A percentile compares a stretch with the other conserved stretches of the same genome.
Evolutionary conservation across 1,140 invertebrate genomes (phyloP).

Genomic region (Hyles euphorbiae): DNA sequence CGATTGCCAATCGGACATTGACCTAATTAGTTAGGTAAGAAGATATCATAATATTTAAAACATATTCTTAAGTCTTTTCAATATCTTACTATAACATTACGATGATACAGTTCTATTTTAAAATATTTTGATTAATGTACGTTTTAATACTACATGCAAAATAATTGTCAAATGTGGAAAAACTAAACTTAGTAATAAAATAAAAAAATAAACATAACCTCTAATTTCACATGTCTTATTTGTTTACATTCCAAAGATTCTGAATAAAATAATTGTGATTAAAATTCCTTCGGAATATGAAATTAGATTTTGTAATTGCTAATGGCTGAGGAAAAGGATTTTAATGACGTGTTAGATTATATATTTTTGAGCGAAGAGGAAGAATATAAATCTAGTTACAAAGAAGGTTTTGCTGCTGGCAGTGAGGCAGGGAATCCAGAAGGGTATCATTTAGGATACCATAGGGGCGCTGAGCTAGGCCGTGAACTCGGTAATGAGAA

Average conservation of each 20-base stretch:
- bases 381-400: constrained; percentile 73
- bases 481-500: constrained; percentile 74
- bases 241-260: not conserved
- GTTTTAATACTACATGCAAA: no score
- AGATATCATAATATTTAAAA: not conserved
- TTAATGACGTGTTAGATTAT: constrained; percentile 80
- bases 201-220: constrained; percentile 1
- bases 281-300: not conserved
- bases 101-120: no score
- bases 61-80: not conserved
- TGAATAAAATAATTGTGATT: not conserved
- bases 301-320: constrained; percentile 11
- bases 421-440: constrained; percentile 76
- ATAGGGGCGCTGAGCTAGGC: constrained; percentile 79
- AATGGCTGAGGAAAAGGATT: constrained; percentile 74
- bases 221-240: not conserved
- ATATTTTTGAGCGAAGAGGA: constrained; percentile 78
- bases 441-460: constrained; percentile 80
- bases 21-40: not conserved
- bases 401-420: constrained; percentile 78
- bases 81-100: not conserved
- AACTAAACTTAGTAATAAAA: not conserved
- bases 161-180: no score
- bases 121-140: not conserved
- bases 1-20: no score